Evolutionary conservation across 2,888 invertebrate species (phyloP).

Genomic region (Caenorhabditis uteleia): DNA sequence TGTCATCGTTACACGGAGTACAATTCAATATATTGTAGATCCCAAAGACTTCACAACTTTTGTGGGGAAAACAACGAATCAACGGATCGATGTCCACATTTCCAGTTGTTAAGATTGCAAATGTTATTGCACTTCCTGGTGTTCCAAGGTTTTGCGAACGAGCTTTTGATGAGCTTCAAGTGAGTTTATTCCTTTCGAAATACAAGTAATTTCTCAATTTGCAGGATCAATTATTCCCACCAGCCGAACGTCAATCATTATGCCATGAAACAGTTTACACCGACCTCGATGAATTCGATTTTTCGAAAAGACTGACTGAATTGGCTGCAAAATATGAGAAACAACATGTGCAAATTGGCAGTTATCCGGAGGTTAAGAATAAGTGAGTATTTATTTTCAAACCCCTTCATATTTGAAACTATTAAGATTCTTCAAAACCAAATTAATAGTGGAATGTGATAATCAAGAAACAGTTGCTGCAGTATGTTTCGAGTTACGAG

Average conservation of each 20-base stretch:
- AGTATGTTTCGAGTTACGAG: constrained; percentile 40
- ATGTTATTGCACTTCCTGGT: constrained; percentile 80
- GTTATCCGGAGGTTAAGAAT: constrained; percentile 74
- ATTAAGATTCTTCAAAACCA: constrained; percentile 73
- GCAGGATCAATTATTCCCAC: constrained; percentile 62
- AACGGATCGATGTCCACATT: constrained; percentile 73
- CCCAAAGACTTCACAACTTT: constrained; percentile 71
- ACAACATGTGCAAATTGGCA: constrained; percentile 74
- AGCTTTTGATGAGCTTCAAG: constrained; percentile 71
- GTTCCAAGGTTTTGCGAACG: constrained; percentile 75
- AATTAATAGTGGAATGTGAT: constrained; percentile 74
- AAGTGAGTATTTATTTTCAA: constrained; percentile 61
- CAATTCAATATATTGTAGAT: constrained; percentile 67
- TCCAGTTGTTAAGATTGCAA: constrained; percentile 70
- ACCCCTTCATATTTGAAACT: constrained; percentile 6
- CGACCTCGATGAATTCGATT: constrained; percentile 70
- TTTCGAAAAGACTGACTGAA: constrained; percentile 72
- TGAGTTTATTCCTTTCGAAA: constrained; percentile 6
- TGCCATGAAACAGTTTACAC: constrained; percentile 68
- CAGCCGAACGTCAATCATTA: constrained; percentile 33
- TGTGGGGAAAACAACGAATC: constrained; percentile 70
- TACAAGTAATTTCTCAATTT: neutral
- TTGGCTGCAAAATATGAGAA: constrained; percentile 72
- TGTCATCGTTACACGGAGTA: constrained; percentile 10
- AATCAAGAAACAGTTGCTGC: constrained; percentile 47